Percentiles rank a stretch among this genome's conserved stretches.
These are phyloP conservation scores for Sycophaga agraensis DNA, from an alignment of 1,140 invertebrate species.

Conservation along the genomic window DNA sequence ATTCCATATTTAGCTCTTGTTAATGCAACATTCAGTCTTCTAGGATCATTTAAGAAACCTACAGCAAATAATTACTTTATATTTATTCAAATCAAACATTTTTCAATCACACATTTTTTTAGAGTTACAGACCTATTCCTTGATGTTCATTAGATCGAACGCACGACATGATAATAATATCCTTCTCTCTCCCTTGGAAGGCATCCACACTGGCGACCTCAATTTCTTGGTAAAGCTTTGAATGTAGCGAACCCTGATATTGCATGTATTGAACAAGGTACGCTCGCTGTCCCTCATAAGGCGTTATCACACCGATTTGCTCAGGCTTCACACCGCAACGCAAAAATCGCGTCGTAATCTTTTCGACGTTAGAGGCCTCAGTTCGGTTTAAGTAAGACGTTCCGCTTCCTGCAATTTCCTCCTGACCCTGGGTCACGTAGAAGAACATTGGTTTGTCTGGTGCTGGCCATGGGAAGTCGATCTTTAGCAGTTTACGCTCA, in stretches of 20 bases:
- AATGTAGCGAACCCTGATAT: conserved; percentile 94
- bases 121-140: conserved; percentile 78
- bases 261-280: conserved; percentile 99
- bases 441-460: conserved; percentile 98
- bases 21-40: conserved; percentile 95
- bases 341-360: conserved; percentile 91
- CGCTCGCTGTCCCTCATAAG: conserved; percentile 98
- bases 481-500: conserved; percentile 83
- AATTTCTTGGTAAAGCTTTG: conserved; percentile 97
- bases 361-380: conserved; percentile 98
- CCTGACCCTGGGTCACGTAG: conserved; percentile 95
- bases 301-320: conserved; percentile 99
- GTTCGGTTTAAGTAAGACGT: conserved; percentile 98
- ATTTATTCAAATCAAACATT: neutral
- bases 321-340: conserved; percentile 95
- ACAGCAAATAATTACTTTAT: neutral
- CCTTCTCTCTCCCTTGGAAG: conserved; percentile 97
- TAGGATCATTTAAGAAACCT: conserved; percentile 94
- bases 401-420: conserved; percentile 97
- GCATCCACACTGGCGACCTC: conserved; percentile 99
- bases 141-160: conserved; percentile 91
- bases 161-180: conserved; percentile 99
- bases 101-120: neutral
- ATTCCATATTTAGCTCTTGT: conserved; percentile 97
- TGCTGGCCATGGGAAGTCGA: conserved; percentile 98